phyloP scores from a whole-genome alignment of 2,797 vertebrate species.

The Lagorchestes hirsutus region DNA sequence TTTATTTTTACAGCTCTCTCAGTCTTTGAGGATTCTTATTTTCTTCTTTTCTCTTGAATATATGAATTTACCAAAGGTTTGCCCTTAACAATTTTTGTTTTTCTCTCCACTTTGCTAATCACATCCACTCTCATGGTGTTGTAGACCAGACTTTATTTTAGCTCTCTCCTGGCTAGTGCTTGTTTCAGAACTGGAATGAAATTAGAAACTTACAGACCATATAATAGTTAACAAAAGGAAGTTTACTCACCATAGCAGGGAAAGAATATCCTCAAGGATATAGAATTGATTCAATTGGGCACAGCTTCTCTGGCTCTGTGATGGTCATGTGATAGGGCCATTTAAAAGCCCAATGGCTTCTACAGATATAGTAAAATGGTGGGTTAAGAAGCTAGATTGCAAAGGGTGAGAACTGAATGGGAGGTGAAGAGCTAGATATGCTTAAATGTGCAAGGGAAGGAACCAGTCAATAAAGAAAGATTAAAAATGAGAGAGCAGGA shows the following conservation, averaged over 20 bases:
- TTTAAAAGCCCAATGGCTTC: neutral
- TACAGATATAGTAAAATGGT: neutral
- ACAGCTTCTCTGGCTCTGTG: neutral
- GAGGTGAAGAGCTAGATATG: neutral
- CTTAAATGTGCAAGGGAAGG: neutral
- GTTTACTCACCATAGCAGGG: neutral
- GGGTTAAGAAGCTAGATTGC: too few species aligned
- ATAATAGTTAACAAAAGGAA: neutral
- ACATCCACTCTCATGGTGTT: neutral
- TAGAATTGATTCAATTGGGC: neutral
- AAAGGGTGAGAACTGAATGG: neutral
- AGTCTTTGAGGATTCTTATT: neutral
- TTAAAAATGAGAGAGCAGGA: too few species aligned
- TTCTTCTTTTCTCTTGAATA: neutral
- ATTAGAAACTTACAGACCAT: neutral
- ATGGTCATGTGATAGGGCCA: neutral
- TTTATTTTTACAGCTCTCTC: neutral
- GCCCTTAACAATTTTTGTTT: neutral
- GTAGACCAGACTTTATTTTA: neutral
- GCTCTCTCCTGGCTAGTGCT: neutral
- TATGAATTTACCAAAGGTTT: neutral
- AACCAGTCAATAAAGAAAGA: too few species aligned
- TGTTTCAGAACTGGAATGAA: neutral
- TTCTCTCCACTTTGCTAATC: neutral
- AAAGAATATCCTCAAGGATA: neutral